Percentiles rank a stretch among this genome's conserved stretches.
phyloP scores from a whole-genome alignment of 2,797 vertebrate species.

The Clamator glandarius region DNA sequence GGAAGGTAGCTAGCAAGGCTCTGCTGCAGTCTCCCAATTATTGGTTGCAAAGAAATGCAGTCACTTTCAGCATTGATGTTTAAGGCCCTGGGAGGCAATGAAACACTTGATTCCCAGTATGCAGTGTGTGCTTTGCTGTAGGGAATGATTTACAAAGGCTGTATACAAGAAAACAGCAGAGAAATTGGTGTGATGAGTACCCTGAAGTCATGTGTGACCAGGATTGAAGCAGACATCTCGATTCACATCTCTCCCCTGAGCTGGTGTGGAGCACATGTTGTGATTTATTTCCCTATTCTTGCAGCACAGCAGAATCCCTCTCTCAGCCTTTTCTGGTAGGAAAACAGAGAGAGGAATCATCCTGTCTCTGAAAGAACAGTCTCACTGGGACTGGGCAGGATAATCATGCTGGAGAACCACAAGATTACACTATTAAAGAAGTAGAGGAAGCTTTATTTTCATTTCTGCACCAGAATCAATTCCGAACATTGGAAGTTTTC shows the following conservation, averaged over 20 bases:
- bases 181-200: neutral
- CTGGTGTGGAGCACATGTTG: fast-evolving
- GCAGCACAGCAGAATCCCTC: neutral
- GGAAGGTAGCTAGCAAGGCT: neutral
- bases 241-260: neutral
- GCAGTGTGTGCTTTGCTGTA: neutral
- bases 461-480: neutral
- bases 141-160: neutral
- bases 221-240: neutral
- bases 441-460: neutral
- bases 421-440: neutral
- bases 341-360: neutral
- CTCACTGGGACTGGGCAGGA: neutral
- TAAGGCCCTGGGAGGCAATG: neutral
- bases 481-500: neutral
- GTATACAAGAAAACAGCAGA: neutral
- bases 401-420: neutral
- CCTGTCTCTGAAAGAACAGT: neutral
- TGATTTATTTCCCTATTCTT: neutral
- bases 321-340: neutral
- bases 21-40: neutral
- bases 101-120: neutral
- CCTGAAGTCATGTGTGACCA: neutral
- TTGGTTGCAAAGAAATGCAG: neutral
- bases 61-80: neutral